A percentile compares a stretch with the other conserved stretches of the same genome.
Conservation (phyloP, 2,113 vertebrate species). For the Otis tarda region DNA sequence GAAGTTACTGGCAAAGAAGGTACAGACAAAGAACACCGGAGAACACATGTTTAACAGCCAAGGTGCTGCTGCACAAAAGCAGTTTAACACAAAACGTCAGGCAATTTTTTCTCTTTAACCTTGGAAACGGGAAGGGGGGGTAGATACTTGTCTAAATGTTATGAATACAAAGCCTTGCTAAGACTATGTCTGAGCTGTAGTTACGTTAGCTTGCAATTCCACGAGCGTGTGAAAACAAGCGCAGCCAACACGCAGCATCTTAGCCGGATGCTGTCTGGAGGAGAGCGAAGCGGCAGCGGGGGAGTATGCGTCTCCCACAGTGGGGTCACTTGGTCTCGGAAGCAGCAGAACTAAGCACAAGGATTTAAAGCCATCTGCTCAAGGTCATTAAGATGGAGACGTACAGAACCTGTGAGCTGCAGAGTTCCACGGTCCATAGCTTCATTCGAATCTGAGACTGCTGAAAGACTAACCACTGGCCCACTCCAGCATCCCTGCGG, state of each 20-base stretch:
- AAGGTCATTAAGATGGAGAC: background rate
- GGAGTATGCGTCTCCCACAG: background rate
- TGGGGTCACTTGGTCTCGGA: background rate
- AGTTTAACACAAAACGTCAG: background rate
- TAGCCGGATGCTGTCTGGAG: background rate
- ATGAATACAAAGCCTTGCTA: background rate
- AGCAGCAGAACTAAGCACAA: background rate
- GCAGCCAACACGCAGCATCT: background rate
- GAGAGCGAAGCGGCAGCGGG: too few species aligned
- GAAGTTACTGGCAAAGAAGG: background rate
- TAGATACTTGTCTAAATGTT: background rate
- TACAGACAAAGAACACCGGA: background rate
- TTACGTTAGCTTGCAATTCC: background rate
- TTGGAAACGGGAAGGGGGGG: background rate
- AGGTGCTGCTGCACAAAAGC: background rate
- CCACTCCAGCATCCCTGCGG: background rate
- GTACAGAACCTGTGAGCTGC: background rate
- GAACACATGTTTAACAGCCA: background rate
- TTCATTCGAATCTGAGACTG: background rate
- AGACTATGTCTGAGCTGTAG: background rate
- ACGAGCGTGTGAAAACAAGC: accelerated
- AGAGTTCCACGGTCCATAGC: background rate
- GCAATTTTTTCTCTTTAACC: background rate
- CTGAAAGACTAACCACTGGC: background rate
- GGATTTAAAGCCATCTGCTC: background rate